Evolutionary conservation across 2,888 invertebrate species (phyloP).

Genomic region (Deilephila elpenor): DNA sequence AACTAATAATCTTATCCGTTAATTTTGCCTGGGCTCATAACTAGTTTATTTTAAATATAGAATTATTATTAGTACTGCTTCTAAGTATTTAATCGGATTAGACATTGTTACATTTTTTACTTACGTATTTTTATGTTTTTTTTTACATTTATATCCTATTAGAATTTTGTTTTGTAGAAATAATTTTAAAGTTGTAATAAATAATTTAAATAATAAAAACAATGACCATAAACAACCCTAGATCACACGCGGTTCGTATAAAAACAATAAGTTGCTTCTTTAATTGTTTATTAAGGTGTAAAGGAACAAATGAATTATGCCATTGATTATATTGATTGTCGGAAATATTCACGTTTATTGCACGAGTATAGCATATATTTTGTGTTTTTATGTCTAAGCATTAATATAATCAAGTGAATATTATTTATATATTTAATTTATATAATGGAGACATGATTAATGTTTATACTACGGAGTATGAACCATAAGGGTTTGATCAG

Average conservation of each 20-base stretch:
- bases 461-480: no score
- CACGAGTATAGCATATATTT: background rate
- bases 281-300: conserved; percentile 12
- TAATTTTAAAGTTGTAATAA: background rate
- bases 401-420: background rate
- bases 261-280: conserved; percentile 23
- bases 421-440: background rate
- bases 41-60: background rate
- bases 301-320: conserved; percentile 16
- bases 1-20: background rate
- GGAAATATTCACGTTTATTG: conserved; percentile 18
- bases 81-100: conserved; percentile 8
- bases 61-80: background rate
- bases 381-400: background rate
- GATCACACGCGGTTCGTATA: background rate
- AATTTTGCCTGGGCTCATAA: background rate
- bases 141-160: background rate
- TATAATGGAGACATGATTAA: no score
- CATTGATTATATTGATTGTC: conserved; percentile 21
- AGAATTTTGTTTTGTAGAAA: background rate
- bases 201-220: background rate
- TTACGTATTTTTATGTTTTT: no score
- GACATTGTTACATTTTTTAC: background rate
- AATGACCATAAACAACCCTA: background rate
- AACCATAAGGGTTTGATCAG: no score